phyloP scores from a whole-genome alignment of 2,888 invertebrate species.

The Diplazon laetatorius region DNA sequence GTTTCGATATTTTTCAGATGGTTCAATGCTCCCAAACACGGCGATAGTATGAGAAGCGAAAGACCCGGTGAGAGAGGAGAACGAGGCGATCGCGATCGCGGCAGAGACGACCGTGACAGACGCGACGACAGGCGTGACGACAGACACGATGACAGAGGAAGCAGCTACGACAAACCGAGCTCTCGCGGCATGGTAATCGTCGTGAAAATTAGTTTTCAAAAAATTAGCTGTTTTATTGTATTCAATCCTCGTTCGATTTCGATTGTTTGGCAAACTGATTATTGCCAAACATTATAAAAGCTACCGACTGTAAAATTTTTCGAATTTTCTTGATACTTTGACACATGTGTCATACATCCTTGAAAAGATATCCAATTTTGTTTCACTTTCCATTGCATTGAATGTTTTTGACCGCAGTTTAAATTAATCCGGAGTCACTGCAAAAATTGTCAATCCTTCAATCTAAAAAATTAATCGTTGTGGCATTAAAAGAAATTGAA shows the following conservation, averaged over 20 bases:
- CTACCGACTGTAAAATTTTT: no score
- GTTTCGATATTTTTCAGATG: constrained; percentile 17
- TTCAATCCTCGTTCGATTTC: background rate
- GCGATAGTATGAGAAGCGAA: constrained; percentile 63
- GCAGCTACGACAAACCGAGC: constrained; percentile 49
- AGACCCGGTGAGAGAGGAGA: constrained; percentile 70
- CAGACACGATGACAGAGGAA: constrained; percentile 56
- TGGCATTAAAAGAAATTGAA: no score
- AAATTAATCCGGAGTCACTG: no score
- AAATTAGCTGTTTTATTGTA: background rate
- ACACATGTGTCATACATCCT: no score
- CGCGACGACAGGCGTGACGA: constrained; percentile 63
- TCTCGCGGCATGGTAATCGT: constrained; percentile 66
- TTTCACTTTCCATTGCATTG: no score
- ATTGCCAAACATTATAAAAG: no score
- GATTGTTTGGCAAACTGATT: no score
- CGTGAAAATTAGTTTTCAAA: background rate
- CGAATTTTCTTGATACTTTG: no score
- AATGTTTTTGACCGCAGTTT: no score
- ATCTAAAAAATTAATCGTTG: no score
- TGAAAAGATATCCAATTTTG: no score
- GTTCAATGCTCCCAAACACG: constrained; percentile 58
- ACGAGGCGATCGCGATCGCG: constrained; percentile 73
- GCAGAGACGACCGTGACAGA: constrained; percentile 66
- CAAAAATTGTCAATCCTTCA: no score